These are phyloP conservation scores for Platycnemis pennipes DNA, from an alignment of 2,888 invertebrate species.

Conservation along the genomic window DNA sequence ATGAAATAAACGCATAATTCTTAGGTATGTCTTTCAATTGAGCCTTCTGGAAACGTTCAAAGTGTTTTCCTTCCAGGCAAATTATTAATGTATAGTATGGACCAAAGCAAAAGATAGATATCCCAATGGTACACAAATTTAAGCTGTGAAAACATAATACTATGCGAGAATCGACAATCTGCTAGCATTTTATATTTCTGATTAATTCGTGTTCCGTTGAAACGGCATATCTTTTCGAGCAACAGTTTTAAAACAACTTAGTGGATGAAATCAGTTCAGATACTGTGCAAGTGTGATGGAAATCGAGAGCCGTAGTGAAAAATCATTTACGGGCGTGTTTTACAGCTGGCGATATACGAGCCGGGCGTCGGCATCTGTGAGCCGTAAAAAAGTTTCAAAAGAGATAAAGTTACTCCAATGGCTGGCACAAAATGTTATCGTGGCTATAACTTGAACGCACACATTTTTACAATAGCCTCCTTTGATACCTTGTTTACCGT, in stretches of 20 bases:
- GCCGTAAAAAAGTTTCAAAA: slow-evolving; percentile 14
- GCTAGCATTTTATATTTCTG: too few relatives aligned
- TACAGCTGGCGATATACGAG: background rate
- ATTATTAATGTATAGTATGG: too few relatives aligned
- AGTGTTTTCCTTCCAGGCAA: too few relatives aligned
- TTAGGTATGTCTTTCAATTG: too few relatives aligned
- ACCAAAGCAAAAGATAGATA: too few relatives aligned
- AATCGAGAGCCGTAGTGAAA: background rate
- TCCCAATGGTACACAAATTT: too few relatives aligned
- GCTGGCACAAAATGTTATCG: background rate
- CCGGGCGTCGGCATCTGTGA: background rate
- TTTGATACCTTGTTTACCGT: background rate
- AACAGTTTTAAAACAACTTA: background rate
- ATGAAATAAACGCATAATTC: too few relatives aligned
- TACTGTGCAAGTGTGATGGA: background rate
- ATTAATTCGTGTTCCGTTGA: too few relatives aligned
- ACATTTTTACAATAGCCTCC: background rate
- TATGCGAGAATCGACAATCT: too few relatives aligned
- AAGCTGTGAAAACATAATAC: too few relatives aligned
- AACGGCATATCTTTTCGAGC: background rate
- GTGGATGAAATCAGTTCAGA: background rate
- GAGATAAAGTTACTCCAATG: slow-evolving; percentile 6
- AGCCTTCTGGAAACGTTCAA: too few relatives aligned
- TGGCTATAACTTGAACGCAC: background rate
- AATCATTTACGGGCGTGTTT: background rate